Conservation (phyloP, 2,888 invertebrate genomes). For the Platycheirus albimanus region DNA sequence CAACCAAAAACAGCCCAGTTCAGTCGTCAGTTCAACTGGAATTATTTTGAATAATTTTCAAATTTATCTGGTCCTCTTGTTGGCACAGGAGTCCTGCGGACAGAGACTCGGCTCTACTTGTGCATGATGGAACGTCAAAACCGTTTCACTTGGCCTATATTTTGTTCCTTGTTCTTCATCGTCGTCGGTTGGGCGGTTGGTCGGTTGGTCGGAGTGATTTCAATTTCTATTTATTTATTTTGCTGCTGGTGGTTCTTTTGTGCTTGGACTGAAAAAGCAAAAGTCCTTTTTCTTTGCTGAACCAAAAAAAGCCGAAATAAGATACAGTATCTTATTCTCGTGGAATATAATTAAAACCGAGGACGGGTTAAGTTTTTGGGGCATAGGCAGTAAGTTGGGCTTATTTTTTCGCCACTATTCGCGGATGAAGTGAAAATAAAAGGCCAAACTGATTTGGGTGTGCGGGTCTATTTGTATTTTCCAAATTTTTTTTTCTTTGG, state of each 20-base stretch:
- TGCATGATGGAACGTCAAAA: constrained; percentile 7
- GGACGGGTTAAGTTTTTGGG: constrained; percentile 53
- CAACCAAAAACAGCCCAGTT: background rate
- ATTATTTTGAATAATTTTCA: constrained; percentile 70
- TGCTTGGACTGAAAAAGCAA: constrained; percentile 31
- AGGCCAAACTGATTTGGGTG: background rate
- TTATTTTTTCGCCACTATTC: constrained; percentile 19
- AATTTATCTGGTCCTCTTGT: constrained; percentile 60
- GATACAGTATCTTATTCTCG: constrained; percentile 55
- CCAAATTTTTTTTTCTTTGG: no score
- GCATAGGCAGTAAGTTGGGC: constrained; percentile 5
- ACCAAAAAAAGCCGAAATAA: constrained; percentile 21
- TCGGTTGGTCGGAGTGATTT: constrained; percentile 25
- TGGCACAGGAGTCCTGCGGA: constrained; percentile 5
- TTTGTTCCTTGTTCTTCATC: no score
- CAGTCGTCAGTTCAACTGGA: constrained; percentile 15
- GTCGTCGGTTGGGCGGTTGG: no score
- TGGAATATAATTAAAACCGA: constrained; percentile 62
- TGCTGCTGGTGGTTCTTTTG: background rate
- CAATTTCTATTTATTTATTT: constrained; percentile 40
- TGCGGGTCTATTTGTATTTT: background rate
- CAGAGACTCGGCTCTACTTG: background rate
- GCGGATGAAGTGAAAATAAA: constrained; percentile 21
- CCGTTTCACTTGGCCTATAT: constrained; percentile 42
- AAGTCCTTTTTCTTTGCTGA: constrained; percentile 19